These are phyloP conservation scores for Drosophila arizonae DNA, from an alignment of 1,140 invertebrate species.

Conservation along the genomic window DNA sequence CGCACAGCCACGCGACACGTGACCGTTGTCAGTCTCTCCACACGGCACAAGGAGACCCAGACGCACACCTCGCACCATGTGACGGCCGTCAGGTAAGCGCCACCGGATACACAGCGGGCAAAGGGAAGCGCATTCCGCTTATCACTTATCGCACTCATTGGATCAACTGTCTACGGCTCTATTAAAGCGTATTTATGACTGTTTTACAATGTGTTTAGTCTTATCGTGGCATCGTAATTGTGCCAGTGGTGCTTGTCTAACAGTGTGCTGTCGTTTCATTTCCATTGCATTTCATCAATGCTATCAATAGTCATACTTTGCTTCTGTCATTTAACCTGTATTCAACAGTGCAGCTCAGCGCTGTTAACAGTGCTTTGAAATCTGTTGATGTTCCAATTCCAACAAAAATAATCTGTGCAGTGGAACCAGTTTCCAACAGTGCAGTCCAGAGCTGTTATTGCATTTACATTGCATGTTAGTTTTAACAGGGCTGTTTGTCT, in stretches of 20 bases:
- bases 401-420: neutral
- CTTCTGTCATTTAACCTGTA: neutral
- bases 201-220: conserved; percentile 5
- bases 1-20: conserved; percentile 81
- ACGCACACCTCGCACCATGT: conserved; percentile 83
- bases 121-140: neutral
- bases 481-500: neutral
- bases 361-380: conserved; percentile 11
- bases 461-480: too few species aligned
- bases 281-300: neutral
- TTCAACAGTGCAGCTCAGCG: neutral
- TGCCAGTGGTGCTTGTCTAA: neutral
- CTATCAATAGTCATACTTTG: too few species aligned
- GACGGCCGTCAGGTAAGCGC: conserved; percentile 82
- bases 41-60: conserved; percentile 81
- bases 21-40: conserved; percentile 81
- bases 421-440: neutral
- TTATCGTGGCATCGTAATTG: neutral
- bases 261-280: neutral
- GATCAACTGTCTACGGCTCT: conserved; percentile 1
- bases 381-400: neutral
- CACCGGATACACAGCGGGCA: neutral
- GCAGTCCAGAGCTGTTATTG: neutral
- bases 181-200: conserved; percentile 23
- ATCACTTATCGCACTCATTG: conserved; percentile 33